A percentile compares a stretch with the other conserved stretches of the same genome.
Evolutionary conservation across 1,140 invertebrate species (phyloP).

Genomic region (Copidosoma floridanum): DNA sequence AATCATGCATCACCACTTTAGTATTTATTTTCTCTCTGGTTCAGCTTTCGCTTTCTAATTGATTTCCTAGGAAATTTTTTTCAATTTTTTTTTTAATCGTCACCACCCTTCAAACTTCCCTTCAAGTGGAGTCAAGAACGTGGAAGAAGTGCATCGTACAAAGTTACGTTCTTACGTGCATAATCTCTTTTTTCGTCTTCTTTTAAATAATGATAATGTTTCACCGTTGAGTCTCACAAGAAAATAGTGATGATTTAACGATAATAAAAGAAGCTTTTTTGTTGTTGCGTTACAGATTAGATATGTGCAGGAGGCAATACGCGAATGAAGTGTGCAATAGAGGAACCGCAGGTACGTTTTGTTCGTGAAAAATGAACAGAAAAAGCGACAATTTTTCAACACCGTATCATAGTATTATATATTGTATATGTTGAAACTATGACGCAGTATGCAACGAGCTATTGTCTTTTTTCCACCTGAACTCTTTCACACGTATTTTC

Average conservation of each 20-base stretch:
- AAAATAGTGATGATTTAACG: too few relatives aligned
- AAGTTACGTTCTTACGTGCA: slow-evolving; percentile 10
- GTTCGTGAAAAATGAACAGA: slow-evolving; percentile 34
- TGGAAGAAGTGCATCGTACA: slow-evolving; percentile 9
- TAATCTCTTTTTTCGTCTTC: too few relatives aligned
- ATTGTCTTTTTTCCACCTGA: background rate
- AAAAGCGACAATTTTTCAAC: slow-evolving; percentile 5
- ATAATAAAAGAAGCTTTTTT: slow-evolving; percentile 51
- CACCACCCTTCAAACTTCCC: background rate
- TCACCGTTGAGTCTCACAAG: too few relatives aligned
- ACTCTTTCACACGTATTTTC: background rate
- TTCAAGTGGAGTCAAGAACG: background rate
- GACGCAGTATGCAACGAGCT: slow-evolving; percentile 12
- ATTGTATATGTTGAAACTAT: too few relatives aligned
- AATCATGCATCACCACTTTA: too few relatives aligned
- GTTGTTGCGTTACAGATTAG: slow-evolving; percentile 81
- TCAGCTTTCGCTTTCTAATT: too few relatives aligned
- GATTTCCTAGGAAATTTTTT: too few relatives aligned
- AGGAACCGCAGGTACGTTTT: slow-evolving; percentile 91
- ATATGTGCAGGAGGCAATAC: slow-evolving; percentile 96
- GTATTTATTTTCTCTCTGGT: too few relatives aligned
- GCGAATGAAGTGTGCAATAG: slow-evolving; percentile 93
- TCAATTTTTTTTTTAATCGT: background rate
- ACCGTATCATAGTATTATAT: too few relatives aligned
- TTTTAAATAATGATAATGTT: too few relatives aligned